phyloP scores from a whole-genome alignment of 2,888 invertebrate species.

The Cylloceria caligata region DNA sequence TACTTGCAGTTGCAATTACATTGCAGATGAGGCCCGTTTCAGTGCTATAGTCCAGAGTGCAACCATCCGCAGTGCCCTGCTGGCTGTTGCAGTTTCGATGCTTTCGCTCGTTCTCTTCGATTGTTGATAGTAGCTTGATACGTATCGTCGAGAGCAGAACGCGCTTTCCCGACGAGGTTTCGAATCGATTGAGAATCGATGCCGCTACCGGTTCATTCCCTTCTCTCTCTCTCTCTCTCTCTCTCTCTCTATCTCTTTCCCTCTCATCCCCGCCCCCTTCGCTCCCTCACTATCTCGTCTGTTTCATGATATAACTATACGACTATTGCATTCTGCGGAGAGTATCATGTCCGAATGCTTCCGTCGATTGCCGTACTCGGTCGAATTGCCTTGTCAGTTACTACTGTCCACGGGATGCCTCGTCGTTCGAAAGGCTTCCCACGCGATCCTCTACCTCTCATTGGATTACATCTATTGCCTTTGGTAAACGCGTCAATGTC shows the following conservation, averaged over 20 bases:
- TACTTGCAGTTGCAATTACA: neutral
- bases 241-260: neutral
- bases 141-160: neutral
- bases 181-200: conserved; percentile 51
- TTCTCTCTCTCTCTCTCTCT: neutral
- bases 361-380: conserved; percentile 53
- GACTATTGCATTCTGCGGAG: conserved; percentile 18
- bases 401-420: conserved; percentile 35
- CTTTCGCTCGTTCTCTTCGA: conserved; percentile 2
- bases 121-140: conserved; percentile 36
- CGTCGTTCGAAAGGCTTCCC: conserved; percentile 39
- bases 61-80: neutral
- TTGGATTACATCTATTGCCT: conserved; percentile 24
- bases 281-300: conserved; percentile 35
- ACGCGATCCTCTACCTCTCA: conserved; percentile 10
- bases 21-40: neutral
- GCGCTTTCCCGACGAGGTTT: conserved; percentile 30
- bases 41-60: neutral
- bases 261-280: neutral
- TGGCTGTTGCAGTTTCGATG: neutral
- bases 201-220: conserved; percentile 47
- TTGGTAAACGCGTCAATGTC: conserved; percentile 43
- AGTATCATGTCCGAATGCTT: conserved; percentile 20
- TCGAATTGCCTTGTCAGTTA: conserved; percentile 62
- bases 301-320: conserved; percentile 2